Percentiles rank a stretch among this genome's conserved stretches.
These are phyloP conservation scores for Agriopis leucophaearia DNA, from an alignment of 2,888 invertebrate genomes.

Conservation along the genomic window DNA sequence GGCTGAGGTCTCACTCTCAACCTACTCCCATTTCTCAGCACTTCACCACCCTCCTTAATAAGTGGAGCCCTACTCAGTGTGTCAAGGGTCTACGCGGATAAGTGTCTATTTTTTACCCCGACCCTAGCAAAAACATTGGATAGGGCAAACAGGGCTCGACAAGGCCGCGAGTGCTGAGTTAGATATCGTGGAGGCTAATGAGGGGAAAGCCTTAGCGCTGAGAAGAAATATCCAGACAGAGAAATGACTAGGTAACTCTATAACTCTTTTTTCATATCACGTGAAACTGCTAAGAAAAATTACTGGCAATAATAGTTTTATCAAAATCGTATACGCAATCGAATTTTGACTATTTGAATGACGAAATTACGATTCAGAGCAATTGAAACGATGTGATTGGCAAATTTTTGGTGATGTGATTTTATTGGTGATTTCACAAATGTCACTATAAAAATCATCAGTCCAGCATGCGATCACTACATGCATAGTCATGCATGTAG, in stretches of 20 bases:
- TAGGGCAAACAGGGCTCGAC: conserved; percentile 20
- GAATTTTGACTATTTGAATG: too few species aligned
- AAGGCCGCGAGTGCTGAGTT: conserved; percentile 25
- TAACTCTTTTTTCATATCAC: too few species aligned
- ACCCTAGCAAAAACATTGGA: conserved; percentile 32
- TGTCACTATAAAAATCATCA: too few species aligned
- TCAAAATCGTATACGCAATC: too few species aligned
- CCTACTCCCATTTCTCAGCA: conserved; percentile 22
- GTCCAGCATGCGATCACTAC: neutral
- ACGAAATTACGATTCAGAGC: too few species aligned
- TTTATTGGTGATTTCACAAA: too few species aligned
- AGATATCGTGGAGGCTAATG: conserved; percentile 22
- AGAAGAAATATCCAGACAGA: neutral
- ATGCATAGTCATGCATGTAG: neutral
- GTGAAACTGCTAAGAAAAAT: neutral
- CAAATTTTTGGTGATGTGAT: too few species aligned
- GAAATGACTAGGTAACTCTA: too few species aligned
- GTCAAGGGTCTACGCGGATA: conserved; percentile 41
- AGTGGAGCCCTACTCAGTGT: conserved; percentile 32
- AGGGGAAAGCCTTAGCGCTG: conserved; percentile 6
- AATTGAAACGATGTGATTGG: too few species aligned
- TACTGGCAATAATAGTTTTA: neutral
- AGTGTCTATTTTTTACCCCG: conserved; percentile 43
- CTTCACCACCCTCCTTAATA: conserved; percentile 19
- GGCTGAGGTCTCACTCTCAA: conserved; percentile 21